These are phyloP conservation scores for Ciconia stormi DNA, from an alignment of 2,113 vertebrate species.

Conservation along the genomic window DNA sequence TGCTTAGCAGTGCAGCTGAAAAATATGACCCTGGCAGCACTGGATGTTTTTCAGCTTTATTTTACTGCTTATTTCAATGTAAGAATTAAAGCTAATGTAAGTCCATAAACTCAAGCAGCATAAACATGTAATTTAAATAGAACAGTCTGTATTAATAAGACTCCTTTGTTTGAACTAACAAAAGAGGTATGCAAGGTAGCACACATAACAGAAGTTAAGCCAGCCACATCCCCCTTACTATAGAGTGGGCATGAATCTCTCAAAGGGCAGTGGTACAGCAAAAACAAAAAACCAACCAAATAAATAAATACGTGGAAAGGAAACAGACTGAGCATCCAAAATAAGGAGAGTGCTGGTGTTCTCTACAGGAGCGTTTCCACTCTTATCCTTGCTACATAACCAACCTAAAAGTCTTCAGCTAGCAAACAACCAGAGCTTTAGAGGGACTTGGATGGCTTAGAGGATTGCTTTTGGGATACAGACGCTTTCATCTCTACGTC, in stretches of 20 bases:
- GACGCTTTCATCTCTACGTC: slow-evolving; percentile 67
- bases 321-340: slow-evolving; percentile 4
- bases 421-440: slow-evolving; percentile 61
- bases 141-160: background rate
- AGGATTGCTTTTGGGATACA: slow-evolving; percentile 64
- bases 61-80: slow-evolving; percentile 1
- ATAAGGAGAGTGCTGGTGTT: background rate
- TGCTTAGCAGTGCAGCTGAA: background rate
- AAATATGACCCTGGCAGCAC: slow-evolving; percentile 14
- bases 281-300: background rate
- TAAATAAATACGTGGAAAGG: background rate
- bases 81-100: background rate
- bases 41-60: background rate
- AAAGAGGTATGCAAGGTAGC: background rate
- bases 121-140: background rate
- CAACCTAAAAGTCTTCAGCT: slow-evolving; percentile 57
- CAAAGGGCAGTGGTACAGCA: background rate
- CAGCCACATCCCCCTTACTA: background rate
- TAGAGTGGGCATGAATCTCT: background rate
- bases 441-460: slow-evolving; percentile 57
- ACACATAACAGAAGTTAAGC: background rate
- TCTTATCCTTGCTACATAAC: slow-evolving; percentile 5
- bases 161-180: background rate
- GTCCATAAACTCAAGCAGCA: background rate
- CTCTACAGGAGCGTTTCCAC: background rate